These are phyloP conservation scores for Hydra vulgaris DNA, from an alignment of 30 jellyfish, hydroid and myxozoan species.

Conservation along the genomic window DNA sequence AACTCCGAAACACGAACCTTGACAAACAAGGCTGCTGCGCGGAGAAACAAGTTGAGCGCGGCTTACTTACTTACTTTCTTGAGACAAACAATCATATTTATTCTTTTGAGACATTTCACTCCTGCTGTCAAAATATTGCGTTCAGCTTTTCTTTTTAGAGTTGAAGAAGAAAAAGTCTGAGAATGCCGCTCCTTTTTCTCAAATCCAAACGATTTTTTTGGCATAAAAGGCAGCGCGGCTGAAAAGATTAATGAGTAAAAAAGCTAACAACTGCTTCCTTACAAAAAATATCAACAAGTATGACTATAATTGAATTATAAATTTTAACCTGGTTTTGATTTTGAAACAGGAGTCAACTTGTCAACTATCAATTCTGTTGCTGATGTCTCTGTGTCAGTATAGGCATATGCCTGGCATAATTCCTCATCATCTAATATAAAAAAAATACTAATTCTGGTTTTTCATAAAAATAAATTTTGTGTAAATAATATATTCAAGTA, in stretches of 20 bases:
- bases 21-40: too few relatives aligned
- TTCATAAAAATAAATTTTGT: background rate
- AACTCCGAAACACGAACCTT: too few relatives aligned
- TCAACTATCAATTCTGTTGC: background rate
- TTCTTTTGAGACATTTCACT: background rate
- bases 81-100: background rate
- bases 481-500: too few relatives aligned
- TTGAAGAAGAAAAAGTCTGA: background rate
- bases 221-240: background rate
- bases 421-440: background rate
- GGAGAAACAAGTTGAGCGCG: too few relatives aligned
- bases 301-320: background rate
- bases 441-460: background rate
- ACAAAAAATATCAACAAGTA: background rate
- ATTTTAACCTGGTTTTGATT: background rate
- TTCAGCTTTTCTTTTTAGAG: background rate
- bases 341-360: background rate
- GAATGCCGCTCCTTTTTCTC: background rate
- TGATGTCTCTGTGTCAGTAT: background rate
- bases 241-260: background rate
- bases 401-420: background rate
- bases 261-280: background rate
- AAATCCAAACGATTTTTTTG: background rate
- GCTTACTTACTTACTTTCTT: background rate
- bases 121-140: background rate